Conservation (phyloP, 2,113 vertebrate species). For the Dromiciops gliroides region DNA sequence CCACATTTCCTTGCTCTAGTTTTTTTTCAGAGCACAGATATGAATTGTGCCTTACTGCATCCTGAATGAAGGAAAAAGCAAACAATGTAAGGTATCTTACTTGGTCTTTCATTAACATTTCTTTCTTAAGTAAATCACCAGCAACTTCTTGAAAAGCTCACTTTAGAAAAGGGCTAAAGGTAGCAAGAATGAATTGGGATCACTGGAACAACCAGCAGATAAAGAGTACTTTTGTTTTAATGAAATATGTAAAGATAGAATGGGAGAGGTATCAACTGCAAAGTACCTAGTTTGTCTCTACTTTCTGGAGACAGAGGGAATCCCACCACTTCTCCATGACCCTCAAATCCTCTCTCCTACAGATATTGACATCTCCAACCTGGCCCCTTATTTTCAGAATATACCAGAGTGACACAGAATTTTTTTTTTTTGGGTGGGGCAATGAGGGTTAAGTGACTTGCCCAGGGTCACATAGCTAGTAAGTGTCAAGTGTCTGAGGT, state of each 20-base stretch:
- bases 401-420: background rate
- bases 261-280: background rate
- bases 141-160: background rate
- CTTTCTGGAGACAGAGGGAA: background rate
- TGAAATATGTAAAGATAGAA: background rate
- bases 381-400: background rate
- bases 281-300: background rate
- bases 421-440: no score
- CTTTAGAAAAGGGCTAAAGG: background rate
- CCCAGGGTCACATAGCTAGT: no score
- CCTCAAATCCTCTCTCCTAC: background rate
- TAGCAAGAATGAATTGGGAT: background rate
- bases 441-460: no score
- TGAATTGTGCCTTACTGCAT: slow-evolving; percentile 78
- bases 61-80: slow-evolving; percentile 64
- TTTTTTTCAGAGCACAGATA: slow-evolving; percentile 78
- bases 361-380: background rate
- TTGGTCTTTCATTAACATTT: background rate
- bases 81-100: background rate
- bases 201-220: background rate
- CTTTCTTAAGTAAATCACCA: slow-evolving; percentile 19
- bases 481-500: no score
- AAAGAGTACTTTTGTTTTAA: background rate
- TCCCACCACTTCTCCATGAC: background rate
- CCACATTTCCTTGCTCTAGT: slow-evolving; percentile 79